Percentiles rank a stretch among this genome's conserved stretches.
These are phyloP conservation scores for Aricia artaxerxes DNA, from an alignment of 2,888 invertebrate genomes.

Conservation along the genomic window DNA sequence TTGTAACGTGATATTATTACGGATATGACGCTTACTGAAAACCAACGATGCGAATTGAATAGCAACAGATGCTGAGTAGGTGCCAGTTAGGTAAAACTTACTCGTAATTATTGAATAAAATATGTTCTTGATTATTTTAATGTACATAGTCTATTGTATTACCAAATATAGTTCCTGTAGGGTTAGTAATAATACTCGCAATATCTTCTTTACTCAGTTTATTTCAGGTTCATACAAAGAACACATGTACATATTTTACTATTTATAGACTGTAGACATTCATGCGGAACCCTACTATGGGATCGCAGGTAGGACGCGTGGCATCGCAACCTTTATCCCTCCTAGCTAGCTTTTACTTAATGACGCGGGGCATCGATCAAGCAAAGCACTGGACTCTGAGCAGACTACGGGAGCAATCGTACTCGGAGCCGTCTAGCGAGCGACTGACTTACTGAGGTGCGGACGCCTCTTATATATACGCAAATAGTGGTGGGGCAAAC, in stretches of 20 bases:
- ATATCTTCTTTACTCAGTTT: neutral
- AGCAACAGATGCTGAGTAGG: no score
- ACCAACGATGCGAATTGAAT: no score
- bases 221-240: neutral
- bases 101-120: no score
- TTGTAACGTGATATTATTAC: no score
- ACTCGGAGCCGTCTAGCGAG: slow-evolving; percentile 11
- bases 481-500: neutral
- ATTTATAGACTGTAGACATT: no score
- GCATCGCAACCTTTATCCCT: neutral
- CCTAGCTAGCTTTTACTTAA: slow-evolving; percentile 3
- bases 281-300: neutral
- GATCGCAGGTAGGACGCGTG: neutral
- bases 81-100: no score
- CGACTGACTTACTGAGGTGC: neutral
- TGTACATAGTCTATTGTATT: no score
- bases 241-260: no score
- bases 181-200: neutral
- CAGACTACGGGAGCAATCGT: neutral
- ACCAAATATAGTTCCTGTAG: neutral
- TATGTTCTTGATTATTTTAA: no score
- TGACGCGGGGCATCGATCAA: neutral
- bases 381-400: slow-evolving; percentile 1
- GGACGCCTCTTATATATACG: no score
- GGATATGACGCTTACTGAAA: no score